A percentile compares a stretch with the other conserved stretches of the same genome.
Conservation (phyloP, 2,797 vertebrate species). For the Danio jaintianensis region DNA sequence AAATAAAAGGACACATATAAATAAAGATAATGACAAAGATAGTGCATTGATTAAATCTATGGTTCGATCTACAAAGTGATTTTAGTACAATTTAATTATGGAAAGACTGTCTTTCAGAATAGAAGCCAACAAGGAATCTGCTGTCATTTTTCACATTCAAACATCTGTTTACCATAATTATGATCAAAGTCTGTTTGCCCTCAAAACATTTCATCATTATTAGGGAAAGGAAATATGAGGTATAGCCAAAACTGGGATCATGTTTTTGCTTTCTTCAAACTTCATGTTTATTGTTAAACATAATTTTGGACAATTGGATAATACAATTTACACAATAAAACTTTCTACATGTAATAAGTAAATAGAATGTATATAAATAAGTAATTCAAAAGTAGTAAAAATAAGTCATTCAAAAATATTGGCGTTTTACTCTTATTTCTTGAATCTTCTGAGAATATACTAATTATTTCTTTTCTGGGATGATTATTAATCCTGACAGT, state of each 20-base stretch:
- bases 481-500: neutral
- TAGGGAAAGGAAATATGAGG: neutral
- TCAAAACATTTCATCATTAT: neutral
- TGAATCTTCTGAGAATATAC: neutral
- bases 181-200: neutral
- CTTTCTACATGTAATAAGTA: neutral
- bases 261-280: neutral
- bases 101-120: neutral
- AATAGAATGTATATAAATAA: neutral
- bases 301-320: neutral
- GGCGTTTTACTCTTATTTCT: neutral
- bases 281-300: neutral
- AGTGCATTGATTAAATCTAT: neutral
- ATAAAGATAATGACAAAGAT: too few species aligned
- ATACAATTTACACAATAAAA: neutral
- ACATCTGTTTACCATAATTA: slow-evolving; percentile 13
- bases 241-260: neutral
- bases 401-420: neutral
- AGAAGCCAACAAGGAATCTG: slow-evolving; percentile 3
- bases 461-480: neutral
- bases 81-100: neutral
- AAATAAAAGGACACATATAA: neutral
- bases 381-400: neutral
- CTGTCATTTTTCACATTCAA: neutral
- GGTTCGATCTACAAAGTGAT: neutral